These are phyloP conservation scores for Sceloporus tristichus DNA, from an alignment of 2,113 vertebrate species.

Conservation along the genomic window DNA sequence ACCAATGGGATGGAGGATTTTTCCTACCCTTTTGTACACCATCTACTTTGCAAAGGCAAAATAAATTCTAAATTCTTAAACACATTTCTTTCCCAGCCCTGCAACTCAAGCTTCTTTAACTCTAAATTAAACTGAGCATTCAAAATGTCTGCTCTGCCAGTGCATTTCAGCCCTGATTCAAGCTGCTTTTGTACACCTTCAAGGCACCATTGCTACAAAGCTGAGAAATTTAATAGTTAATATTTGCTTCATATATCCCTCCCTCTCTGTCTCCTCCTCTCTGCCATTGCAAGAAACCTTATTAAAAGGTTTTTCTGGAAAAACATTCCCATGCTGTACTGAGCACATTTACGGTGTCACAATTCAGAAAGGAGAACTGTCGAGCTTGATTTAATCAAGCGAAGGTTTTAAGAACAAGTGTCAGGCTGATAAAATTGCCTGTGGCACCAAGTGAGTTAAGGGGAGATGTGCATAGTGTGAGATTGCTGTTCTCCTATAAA, in stretches of 20 bases:
- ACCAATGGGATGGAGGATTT: background rate
- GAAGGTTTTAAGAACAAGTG: slow-evolving; percentile 61
- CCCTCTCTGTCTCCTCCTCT: background rate
- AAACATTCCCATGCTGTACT: slow-evolving; percentile 33
- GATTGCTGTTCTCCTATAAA: slow-evolving; percentile 56
- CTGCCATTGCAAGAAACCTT: slow-evolving; percentile 54
- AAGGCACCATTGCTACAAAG: slow-evolving; percentile 39
- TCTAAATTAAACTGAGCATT: background rate
- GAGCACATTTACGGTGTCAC: slow-evolving; percentile 48
- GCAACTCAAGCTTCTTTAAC: background rate
- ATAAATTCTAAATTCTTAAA: background rate
- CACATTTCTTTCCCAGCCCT: background rate
- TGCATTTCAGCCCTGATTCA: background rate
- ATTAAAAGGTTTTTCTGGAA: slow-evolving; percentile 58
- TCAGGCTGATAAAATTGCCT: slow-evolving; percentile 62
- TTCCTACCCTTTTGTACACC: background rate
- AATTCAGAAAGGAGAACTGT: slow-evolving; percentile 54
- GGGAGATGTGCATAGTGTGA: slow-evolving; percentile 56
- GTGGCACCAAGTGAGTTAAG: slow-evolving; percentile 59
- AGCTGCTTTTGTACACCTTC: slow-evolving; percentile 4
- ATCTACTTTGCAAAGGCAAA: background rate
- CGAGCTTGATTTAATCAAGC: slow-evolving; percentile 58
- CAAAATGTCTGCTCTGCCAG: background rate
- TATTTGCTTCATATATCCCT: background rate
- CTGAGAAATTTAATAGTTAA: slow-evolving; percentile 46